Percentiles rank a stretch among this genome's conserved stretches.
These are phyloP conservation scores for Myiotriccus ornatus DNA, from an alignment of 2,797 vertebrate species.

Conservation along the genomic window DNA sequence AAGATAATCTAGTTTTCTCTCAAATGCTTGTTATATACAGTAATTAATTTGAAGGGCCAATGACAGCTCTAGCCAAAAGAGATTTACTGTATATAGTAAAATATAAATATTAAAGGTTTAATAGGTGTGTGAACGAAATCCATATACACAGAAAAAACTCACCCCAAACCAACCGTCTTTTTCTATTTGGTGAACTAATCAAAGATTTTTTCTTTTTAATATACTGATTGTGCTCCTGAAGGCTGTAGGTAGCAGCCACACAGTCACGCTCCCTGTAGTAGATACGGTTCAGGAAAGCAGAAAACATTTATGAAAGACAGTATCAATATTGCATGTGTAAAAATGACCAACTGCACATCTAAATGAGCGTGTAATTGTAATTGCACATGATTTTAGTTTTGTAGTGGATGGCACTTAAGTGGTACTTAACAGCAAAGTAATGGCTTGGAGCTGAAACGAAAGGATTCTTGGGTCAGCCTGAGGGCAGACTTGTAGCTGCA, in stretches of 20 bases:
- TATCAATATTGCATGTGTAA: background rate
- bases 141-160: background rate
- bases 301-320: background rate
- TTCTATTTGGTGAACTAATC: background rate
- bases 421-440: background rate
- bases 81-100: background rate
- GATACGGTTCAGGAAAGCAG: background rate
- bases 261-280: background rate
- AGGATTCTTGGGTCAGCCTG: conserved; percentile 1
- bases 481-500: background rate
- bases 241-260: background rate
- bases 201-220: background rate
- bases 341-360: conserved; percentile 1
- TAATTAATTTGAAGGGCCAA: background rate
- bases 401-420: background rate
- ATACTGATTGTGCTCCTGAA: background rate
- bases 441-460: conserved; percentile 2
- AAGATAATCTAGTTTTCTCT: background rate
- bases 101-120: background rate
- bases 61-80: background rate
- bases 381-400: background rate
- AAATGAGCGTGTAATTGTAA: conserved; percentile 40
- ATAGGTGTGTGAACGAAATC: background rate
- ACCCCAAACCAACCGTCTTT: background rate
- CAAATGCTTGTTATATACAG: background rate